A percentile compares a stretch with the other conserved stretches of the same genome.
These are phyloP conservation scores for Antheraea mylitta DNA, from an alignment of 1,140 invertebrate genomes.

Conservation along the genomic window DNA sequence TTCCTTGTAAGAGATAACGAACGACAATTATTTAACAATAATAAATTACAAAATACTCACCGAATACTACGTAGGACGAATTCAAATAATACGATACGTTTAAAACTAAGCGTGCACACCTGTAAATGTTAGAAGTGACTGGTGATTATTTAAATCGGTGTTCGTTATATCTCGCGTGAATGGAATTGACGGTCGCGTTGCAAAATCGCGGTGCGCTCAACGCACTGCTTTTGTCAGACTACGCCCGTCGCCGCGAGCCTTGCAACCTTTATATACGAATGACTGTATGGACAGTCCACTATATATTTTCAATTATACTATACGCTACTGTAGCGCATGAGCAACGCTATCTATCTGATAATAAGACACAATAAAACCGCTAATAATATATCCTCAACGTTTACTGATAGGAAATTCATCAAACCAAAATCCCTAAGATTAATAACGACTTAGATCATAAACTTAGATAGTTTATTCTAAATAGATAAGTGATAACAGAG, in stretches of 20 bases:
- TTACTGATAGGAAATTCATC: no score
- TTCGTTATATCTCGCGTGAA: constrained; percentile 14
- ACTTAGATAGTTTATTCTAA: no score
- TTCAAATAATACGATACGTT: neutral
- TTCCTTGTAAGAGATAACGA: no score
- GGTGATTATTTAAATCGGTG: constrained; percentile 8
- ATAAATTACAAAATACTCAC: constrained; percentile 3
- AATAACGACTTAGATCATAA: no score
- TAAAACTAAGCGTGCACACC: neutral
- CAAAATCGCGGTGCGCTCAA: constrained; percentile 39
- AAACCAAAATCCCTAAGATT: no score
- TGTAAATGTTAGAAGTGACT: constrained; percentile 8
- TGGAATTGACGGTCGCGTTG: constrained; percentile 5
- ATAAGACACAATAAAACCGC: neutral
- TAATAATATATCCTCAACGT: no score
- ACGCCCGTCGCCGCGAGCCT: constrained; percentile 46
- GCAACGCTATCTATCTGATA: constrained; percentile 11
- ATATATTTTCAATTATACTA: constrained; percentile 50
- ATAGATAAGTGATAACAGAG: no score
- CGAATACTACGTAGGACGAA: neutral
- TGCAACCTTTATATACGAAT: constrained; percentile 52
- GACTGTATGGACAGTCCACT: constrained; percentile 41
- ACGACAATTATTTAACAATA: neutral
- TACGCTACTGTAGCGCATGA: constrained; percentile 42
- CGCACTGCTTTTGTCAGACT: constrained; percentile 43